Evolutionary conservation across 1,140 invertebrate species (phyloP).

Genomic region (Globodera ellingtonae): DNA sequence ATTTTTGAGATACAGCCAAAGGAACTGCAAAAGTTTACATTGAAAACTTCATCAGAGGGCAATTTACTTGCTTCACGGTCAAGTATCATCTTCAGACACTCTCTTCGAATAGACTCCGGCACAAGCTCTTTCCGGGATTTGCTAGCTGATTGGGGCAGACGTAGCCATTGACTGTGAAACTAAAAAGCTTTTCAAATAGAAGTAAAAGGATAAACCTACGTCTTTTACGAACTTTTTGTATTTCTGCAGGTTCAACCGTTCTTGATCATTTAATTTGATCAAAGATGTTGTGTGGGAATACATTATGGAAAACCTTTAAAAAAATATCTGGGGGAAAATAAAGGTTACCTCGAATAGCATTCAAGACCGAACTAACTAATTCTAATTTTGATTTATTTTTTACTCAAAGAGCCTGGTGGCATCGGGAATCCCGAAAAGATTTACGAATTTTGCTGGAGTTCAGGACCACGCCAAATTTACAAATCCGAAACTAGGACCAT

Average conservation of each 20-base stretch:
- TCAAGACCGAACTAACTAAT: too few species aligned
- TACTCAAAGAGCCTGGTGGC: too few species aligned
- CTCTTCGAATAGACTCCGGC: not conserved
- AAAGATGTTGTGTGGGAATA: too few species aligned
- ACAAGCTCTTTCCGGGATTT: not conserved
- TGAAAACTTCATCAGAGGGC: constrained; percentile 1
- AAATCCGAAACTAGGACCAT: not conserved
- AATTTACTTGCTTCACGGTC: constrained; percentile 5
- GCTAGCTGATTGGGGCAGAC: not conserved
- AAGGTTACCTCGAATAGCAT: too few species aligned
- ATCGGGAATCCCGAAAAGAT: too few species aligned
- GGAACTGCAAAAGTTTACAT: not conserved
- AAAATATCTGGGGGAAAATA: too few species aligned
- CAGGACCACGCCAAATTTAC: not conserved
- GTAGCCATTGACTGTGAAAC: not conserved
- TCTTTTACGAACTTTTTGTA: not conserved
- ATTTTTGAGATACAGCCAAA: not conserved
- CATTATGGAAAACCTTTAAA: too few species aligned
- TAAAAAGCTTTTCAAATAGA: not conserved
- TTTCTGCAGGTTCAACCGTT: not conserved
- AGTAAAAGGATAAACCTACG: not conserved
- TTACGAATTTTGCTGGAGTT: too few species aligned
- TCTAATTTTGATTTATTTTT: too few species aligned
- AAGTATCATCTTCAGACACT: not conserved
- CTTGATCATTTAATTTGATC: not conserved